A percentile compares a stretch with the other conserved stretches of the same genome.
These are phyloP conservation scores for Thryonomys swinderianus DNA, from an alignment of 2,113 vertebrate genomes.

Conservation along the genomic window DNA sequence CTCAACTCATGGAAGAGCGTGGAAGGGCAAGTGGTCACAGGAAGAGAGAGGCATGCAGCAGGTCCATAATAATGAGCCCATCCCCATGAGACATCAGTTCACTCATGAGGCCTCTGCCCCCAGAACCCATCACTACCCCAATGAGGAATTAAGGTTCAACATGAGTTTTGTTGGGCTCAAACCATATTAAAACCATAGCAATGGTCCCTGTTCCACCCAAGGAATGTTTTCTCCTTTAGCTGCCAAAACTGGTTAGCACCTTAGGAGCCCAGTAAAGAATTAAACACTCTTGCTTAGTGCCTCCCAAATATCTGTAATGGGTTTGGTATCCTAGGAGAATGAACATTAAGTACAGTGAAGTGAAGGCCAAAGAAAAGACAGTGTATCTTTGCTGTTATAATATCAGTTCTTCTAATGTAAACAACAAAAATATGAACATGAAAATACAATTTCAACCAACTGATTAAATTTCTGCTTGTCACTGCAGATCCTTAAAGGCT, in stretches of 20 bases:
- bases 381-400: background rate
- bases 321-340: background rate
- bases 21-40: background rate
- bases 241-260: conserved; percentile 6
- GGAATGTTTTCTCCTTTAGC: conserved; percentile 23
- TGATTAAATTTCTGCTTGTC: background rate
- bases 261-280: background rate
- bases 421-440: background rate
- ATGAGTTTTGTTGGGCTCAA: background rate
- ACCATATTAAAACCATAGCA: background rate
- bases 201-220: background rate
- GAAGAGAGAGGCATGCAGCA: background rate
- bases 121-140: background rate
- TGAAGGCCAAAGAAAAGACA: background rate
- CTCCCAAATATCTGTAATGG: background rate
- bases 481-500: conserved; percentile 2
- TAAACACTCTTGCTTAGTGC: background rate
- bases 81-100: background rate
- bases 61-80: background rate
- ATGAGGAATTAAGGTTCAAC: background rate
- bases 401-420: conserved; percentile 27
- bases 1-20: background rate
- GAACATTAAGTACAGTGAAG: background rate
- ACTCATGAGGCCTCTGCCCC: background rate
- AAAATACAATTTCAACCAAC: conserved; percentile 41